A percentile compares a stretch with the other conserved stretches of the same genome.
Evolutionary conservation across 2,888 invertebrate genomes (phyloP).

Genomic region (Idaea dimidiata): DNA sequence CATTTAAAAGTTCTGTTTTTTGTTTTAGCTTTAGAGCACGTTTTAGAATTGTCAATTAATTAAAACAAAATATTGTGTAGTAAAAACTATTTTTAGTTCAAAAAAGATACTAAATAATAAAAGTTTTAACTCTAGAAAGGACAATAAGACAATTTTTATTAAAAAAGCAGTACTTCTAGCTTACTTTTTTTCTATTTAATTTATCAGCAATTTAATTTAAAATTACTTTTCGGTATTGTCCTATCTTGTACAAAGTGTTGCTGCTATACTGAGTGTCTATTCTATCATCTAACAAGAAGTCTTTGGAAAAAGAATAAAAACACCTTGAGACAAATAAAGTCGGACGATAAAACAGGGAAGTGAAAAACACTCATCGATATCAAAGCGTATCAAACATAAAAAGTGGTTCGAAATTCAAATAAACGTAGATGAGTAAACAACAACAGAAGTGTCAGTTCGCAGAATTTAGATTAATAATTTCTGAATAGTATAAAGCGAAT

Average conservation of each 20-base stretch:
- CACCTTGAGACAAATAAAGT: conserved; percentile 27
- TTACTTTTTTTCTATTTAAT: too few relatives aligned
- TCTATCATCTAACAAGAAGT: too few relatives aligned
- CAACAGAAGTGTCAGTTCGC: conserved; percentile 75
- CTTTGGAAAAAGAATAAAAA: conserved; percentile 29
- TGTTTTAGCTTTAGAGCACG: conserved; percentile 8
- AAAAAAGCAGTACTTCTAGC: too few relatives aligned
- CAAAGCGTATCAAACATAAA: conserved; percentile 23
- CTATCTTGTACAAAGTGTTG: too few relatives aligned
- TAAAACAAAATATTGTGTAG: conserved; percentile 28
- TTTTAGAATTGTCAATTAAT: conserved; percentile 31
- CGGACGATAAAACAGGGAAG: conserved; percentile 17
- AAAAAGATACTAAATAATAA: conserved; percentile 4
- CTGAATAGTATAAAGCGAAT: too few relatives aligned
- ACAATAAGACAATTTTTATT: too few relatives aligned
- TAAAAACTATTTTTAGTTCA: conserved; percentile 24
- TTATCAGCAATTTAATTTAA: too few relatives aligned
- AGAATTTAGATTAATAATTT: conserved; percentile 39
- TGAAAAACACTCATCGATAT: conserved; percentile 46
- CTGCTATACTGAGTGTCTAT: too few relatives aligned
- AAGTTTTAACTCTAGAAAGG: too few relatives aligned
- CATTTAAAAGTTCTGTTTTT: conserved; percentile 10
- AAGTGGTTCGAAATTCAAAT: conserved; percentile 43
- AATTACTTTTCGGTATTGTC: too few relatives aligned
- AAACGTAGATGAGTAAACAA: conserved; percentile 74